Evolutionary conservation across 2,113 vertebrate genomes (phyloP).

Genomic region (Cottus gobio): DNA sequence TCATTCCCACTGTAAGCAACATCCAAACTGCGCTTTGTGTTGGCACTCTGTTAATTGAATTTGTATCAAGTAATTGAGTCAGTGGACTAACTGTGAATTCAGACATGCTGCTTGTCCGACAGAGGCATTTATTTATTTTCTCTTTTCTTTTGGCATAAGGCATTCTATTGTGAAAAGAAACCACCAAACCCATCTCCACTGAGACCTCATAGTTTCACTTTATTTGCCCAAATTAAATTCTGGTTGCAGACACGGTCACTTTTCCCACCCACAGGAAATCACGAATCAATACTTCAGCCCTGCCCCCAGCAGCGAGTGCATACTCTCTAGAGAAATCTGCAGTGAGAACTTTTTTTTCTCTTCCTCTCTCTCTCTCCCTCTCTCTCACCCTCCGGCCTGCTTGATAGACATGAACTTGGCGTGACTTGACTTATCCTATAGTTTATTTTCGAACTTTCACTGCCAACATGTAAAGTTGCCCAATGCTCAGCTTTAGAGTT

Average conservation of each 20-base stretch:
- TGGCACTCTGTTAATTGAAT: conserved; percentile 42
- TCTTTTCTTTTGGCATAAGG: neutral
- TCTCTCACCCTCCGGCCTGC: neutral
- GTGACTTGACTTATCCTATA: neutral
- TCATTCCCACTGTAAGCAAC: conserved; percentile 35
- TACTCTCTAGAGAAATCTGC: conserved; percentile 20
- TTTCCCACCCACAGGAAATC: conserved; percentile 31
- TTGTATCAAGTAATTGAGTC: conserved; percentile 46
- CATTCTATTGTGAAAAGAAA: neutral
- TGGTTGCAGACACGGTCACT: conserved; percentile 6
- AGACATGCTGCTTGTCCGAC: neutral
- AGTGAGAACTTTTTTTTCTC: neutral
- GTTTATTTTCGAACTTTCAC: neutral
- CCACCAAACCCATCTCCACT: neutral
- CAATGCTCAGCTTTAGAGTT: neutral
- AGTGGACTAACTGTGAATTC: conserved; percentile 21
- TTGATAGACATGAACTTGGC: neutral
- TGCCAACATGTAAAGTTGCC: neutral
- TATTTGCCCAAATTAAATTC: conserved; percentile 43
- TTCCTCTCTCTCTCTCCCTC: neutral
- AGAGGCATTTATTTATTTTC: neutral
- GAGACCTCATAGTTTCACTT: conserved; percentile 22
- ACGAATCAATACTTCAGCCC: conserved; percentile 25
- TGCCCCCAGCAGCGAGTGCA: conserved; percentile 10
- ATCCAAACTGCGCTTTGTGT: conserved; percentile 32